Conservation (phyloP, 2,888 invertebrate species). For the Autographa gamma region DNA sequence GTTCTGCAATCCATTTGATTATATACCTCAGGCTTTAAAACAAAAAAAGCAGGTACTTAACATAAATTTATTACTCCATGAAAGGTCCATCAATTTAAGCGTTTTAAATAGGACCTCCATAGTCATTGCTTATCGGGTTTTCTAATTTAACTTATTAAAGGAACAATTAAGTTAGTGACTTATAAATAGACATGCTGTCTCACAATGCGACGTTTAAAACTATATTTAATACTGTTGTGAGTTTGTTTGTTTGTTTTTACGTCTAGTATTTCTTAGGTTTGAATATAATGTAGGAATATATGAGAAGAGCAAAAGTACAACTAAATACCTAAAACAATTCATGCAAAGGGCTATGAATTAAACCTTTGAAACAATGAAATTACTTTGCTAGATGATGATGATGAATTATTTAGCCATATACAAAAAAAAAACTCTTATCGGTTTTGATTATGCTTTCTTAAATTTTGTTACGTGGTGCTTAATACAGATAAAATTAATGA, state of each 20-base stretch:
- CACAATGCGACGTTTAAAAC: neutral
- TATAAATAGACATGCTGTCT: conserved; percentile 15
- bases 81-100: neutral
- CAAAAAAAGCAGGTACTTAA: neutral
- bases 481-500: neutral
- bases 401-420: no score
- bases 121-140: neutral
- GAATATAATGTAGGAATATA: neutral
- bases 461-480: no score
- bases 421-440: no score
- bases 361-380: no score
- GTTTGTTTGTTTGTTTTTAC: neutral
- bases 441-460: no score
- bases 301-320: no score
- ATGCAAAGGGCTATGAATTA: no score
- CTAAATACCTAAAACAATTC: no score
- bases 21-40: neutral
- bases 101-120: neutral
- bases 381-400: no score
- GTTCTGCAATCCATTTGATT: neutral
- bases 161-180: conserved; percentile 27
- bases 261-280: neutral
- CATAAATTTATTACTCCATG: conserved; percentile 1
- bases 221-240: neutral
- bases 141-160: conserved; percentile 10